Conservation (phyloP, 2,797 vertebrate genomes). For the Hippoglossus hippoglossus region DNA sequence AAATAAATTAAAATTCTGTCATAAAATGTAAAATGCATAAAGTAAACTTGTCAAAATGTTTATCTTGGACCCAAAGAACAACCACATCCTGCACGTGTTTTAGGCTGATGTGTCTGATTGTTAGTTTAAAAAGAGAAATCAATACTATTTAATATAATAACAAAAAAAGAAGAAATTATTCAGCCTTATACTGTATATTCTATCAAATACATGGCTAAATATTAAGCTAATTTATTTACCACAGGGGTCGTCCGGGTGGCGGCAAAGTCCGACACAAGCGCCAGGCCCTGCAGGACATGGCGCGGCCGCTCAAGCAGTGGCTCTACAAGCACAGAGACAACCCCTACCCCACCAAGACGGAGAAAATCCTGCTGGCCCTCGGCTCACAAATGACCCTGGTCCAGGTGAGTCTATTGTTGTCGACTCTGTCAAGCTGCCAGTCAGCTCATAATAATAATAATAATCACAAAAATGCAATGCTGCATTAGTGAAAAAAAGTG, state of each 20-base stretch:
- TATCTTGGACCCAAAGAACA: no score
- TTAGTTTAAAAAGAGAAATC: background rate
- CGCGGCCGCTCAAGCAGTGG: slow-evolving; percentile 97
- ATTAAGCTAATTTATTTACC: background rate
- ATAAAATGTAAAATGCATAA: no score
- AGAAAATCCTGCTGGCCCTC: slow-evolving; percentile 97
- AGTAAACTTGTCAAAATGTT: no score
- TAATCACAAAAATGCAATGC: background rate
- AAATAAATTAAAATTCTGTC: background rate
- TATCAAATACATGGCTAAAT: background rate
- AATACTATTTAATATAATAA: background rate
- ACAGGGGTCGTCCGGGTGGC: slow-evolving; percentile 89
- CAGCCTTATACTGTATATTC: background rate
- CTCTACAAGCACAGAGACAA: slow-evolving; percentile 99
- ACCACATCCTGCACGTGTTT: background rate
- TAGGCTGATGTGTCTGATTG: background rate
- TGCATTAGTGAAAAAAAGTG: background rate
- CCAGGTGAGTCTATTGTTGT: slow-evolving; percentile 85
- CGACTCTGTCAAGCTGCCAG: background rate
- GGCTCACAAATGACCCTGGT: slow-evolving; percentile 99
- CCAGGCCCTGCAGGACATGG: slow-evolving; percentile 98
- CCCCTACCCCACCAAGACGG: slow-evolving; percentile 98
- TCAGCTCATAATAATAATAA: background rate
- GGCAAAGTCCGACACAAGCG: slow-evolving; percentile 95
- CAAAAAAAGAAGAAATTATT: background rate